These are phyloP conservation scores for Etheostoma cragini DNA, from an alignment of 2,113 vertebrate genomes.

Conservation along the genomic window DNA sequence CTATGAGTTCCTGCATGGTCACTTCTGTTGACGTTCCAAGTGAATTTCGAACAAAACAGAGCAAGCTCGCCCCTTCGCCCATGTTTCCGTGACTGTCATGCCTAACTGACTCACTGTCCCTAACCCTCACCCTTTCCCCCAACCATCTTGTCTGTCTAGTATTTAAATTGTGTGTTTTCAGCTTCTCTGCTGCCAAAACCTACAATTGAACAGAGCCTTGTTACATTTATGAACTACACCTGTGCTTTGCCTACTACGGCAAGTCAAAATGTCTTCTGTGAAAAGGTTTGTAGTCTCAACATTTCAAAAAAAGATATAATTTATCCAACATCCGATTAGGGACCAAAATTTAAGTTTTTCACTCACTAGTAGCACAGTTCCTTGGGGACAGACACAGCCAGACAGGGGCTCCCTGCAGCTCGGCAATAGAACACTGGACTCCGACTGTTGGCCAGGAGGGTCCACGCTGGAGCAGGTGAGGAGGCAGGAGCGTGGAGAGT, in stretches of 20 bases:
- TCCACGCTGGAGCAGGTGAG: conserved; percentile 86
- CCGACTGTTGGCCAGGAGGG: conserved; percentile 60
- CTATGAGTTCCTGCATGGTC: too few species aligned
- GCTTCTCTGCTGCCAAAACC: background rate
- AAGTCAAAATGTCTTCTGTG: background rate
- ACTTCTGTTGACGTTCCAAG: too few species aligned
- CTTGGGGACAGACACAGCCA: conserved; percentile 89
- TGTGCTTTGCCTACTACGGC: background rate
- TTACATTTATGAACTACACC: background rate
- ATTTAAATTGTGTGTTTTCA: background rate
- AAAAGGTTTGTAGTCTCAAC: background rate
- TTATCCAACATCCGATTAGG: background rate
- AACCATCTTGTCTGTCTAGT: too few species aligned
- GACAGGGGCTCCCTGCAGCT: conserved; percentile 81
- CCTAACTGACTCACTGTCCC: too few species aligned
- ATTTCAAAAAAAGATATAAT: background rate
- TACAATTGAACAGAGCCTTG: background rate
- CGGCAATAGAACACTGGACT: background rate
- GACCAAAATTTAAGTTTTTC: background rate
- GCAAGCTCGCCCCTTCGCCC: too few species aligned
- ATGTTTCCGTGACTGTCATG: too few species aligned
- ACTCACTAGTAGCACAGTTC: conserved; percentile 87
- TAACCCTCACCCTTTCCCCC: too few species aligned
- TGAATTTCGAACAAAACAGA: too few species aligned
- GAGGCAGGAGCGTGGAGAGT: conserved; percentile 86